These are phyloP conservation scores for Dicrurus megarhynchus DNA, from an alignment of 2,113 vertebrate genomes.

Conservation along the genomic window DNA sequence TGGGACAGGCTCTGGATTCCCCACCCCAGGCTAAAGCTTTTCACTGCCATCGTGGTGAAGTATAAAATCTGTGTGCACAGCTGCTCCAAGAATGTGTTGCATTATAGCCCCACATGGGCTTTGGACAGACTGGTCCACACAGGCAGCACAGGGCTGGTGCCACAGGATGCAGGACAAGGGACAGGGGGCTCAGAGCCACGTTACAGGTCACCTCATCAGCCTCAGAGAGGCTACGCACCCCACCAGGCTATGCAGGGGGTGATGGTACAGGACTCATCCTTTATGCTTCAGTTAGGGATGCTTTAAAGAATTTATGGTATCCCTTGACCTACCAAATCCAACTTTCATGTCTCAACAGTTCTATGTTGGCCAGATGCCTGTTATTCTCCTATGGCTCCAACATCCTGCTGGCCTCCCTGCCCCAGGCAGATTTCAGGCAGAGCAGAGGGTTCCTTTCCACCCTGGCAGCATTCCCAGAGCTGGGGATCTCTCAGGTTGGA, in stretches of 20 bases:
- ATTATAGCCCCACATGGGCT: background rate
- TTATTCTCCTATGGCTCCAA: background rate
- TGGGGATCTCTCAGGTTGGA: background rate
- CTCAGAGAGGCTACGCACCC: background rate
- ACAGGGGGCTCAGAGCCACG: background rate
- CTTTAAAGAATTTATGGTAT: background rate
- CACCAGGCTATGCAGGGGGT: background rate
- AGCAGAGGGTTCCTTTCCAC: background rate
- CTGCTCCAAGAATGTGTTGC: background rate
- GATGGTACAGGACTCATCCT: background rate
- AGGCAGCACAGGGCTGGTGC: background rate
- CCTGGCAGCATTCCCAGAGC: background rate
- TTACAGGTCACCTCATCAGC: background rate
- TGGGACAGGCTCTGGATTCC: background rate
- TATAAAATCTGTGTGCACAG: background rate
- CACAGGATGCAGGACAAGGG: background rate
- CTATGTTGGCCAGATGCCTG: background rate
- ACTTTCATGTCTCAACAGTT: background rate
- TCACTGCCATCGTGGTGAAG: accelerated
- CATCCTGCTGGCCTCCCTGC: background rate
- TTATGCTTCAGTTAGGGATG: background rate
- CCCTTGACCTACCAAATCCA: background rate
- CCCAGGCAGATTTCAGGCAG: background rate
- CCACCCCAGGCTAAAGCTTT: background rate
- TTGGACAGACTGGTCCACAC: background rate